Conservation (phyloP, 2,113 vertebrate species). For the Hoplias malabaricus region DNA sequence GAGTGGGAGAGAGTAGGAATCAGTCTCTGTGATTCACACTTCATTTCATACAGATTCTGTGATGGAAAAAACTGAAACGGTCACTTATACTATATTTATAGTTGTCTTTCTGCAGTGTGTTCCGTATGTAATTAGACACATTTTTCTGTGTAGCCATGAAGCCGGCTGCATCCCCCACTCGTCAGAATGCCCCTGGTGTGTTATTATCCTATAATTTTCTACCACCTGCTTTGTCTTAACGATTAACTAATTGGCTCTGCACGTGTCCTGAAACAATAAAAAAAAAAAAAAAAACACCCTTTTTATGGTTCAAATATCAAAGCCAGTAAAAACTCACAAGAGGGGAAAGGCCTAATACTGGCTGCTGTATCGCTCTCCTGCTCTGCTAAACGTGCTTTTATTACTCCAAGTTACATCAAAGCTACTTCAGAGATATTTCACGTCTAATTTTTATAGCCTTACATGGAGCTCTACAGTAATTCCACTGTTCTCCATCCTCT, state of each 20-base stretch:
- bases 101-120: not conserved
- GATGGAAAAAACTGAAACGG: not conserved
- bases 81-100: not conserved
- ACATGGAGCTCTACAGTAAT: not conserved
- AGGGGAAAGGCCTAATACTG: conserved; percentile 13
- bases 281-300: conserved; percentile 61
- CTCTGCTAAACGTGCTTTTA: conserved; percentile 13
- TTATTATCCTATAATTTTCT: conserved; percentile 76
- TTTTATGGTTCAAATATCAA: conserved; percentile 49
- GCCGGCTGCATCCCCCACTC: conserved; percentile 59
- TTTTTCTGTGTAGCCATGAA: conserved; percentile 53
- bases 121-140: conserved; percentile 64
- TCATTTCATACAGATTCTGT: not conserved
- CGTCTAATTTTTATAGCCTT: not conserved
- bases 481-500: not conserved
- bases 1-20: no score
- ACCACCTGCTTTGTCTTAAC: conserved; percentile 76
- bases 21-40: not conserved
- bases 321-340: conserved; percentile 35
- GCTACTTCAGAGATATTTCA: not conserved
- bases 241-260: conserved; percentile 75
- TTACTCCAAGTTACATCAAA: conserved; percentile 4
- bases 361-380: not conserved
- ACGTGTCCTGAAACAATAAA: conserved; percentile 73
- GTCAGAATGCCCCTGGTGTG: conserved; percentile 71